Evolutionary conservation across 2,113 vertebrate genomes (phyloP).

Genomic region (Choloepus hoffmanni): DNA sequence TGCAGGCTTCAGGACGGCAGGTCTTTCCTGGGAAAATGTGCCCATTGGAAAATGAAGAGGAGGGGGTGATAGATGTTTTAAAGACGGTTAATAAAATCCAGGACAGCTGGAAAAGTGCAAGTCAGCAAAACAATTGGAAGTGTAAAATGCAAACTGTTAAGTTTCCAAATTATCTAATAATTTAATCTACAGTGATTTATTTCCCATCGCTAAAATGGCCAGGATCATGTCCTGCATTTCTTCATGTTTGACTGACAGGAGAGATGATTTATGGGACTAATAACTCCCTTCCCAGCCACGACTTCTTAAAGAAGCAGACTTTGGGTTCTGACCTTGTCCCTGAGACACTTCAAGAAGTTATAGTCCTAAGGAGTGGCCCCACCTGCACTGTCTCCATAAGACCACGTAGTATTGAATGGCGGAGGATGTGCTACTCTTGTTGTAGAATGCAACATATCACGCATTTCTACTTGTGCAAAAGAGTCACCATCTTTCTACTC

Average conservation of each 20-base stretch:
- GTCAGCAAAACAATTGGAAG: conserved; percentile 91
- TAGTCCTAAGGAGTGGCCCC: conserved; percentile 69
- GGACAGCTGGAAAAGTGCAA: conserved; percentile 89
- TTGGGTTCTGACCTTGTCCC: conserved; percentile 79
- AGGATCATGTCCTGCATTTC: conserved; percentile 80
- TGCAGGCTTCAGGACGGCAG: conserved; percentile 87
- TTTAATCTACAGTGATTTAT: conserved; percentile 90
- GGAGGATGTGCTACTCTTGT: conserved; percentile 50
- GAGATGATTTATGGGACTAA: conserved; percentile 84
- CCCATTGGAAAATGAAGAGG: conserved; percentile 90
- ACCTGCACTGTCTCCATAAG: conserved; percentile 70
- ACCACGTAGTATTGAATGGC: conserved; percentile 26
- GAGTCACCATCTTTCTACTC: conserved; percentile 26
- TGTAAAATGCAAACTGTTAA: conserved; percentile 89
- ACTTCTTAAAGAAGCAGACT: conserved; percentile 81
- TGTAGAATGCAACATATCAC: conserved; percentile 59
- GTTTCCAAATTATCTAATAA: conserved; percentile 91
- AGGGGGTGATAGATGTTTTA: conserved; percentile 88
- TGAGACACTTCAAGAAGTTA: conserved; percentile 80
- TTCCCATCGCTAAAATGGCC: conserved; percentile 84
- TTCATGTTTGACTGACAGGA: conserved; percentile 86
- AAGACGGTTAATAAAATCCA: conserved; percentile 89
- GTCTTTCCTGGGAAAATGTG: conserved; percentile 90
- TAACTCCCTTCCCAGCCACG: conserved; percentile 83
- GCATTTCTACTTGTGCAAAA: neutral